Conservation (phyloP, 2,797 vertebrate species). For the Liasis olivaceus region DNA sequence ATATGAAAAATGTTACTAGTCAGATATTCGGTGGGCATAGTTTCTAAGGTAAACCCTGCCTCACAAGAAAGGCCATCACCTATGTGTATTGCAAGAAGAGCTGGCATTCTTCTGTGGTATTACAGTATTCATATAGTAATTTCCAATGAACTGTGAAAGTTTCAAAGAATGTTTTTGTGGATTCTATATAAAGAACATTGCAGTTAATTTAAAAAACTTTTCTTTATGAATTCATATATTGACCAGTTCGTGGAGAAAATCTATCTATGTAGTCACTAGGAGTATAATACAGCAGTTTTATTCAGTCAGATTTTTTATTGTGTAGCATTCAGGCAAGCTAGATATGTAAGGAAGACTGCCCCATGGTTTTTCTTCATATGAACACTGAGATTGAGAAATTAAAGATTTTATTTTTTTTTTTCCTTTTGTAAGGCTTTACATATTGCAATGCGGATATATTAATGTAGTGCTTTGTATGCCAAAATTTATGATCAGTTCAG, state of each 20-base stretch:
- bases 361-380: neutral
- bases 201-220: conserved; percentile 16
- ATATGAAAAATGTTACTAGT: neutral
- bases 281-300: neutral
- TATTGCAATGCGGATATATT: neutral
- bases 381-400: neutral
- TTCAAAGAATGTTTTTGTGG: neutral
- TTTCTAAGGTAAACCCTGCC: neutral
- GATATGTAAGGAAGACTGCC: neutral
- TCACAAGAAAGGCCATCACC: neutral
- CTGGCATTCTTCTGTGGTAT: neutral
- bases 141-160: neutral
- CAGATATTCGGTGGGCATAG: neutral
- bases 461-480: neutral
- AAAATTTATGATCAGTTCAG: neutral
- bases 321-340: neutral
- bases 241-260: neutral
- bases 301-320: neutral
- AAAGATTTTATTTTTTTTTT: neutral
- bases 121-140: neutral
- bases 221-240: neutral
- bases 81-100: neutral
- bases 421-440: neutral
- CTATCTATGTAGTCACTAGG: neutral
- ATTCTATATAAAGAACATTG: neutral